Evolutionary conservation across 2,113 vertebrate genomes (phyloP), one percentile per base, ranked within the genome.

Genomic region (Oreocharis arfaki): DNA sequence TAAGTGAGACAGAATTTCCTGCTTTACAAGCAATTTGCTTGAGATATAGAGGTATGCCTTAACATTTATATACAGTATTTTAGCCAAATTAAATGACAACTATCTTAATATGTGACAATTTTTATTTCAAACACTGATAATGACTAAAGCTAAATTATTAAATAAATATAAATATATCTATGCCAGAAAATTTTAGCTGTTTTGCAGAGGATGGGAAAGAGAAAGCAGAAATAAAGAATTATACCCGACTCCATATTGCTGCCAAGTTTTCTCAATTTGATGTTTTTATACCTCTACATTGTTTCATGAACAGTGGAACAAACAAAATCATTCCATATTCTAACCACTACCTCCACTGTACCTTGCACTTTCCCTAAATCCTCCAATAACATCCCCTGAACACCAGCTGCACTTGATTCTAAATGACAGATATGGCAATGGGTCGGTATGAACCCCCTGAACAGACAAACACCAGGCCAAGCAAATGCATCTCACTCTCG

Each of bases 401-500:
- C 26, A 69, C 41, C 10, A 10, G 28, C 53, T 65, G 37, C 55
- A 33, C 7, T 49, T 9, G 26, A 37, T 57, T 78, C 52, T 41
- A 63, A 67, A 59, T 8, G 14, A 41, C 26, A 77, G 19, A 27
- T 39, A 24, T 1, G 20, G 42, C 42, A 87, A 33, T 2, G 9
- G 33, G 17, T 35, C 15, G 21, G n/a, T 5, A 23, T 26, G 60
- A 70, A 24, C 10, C 11, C 46, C 28, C 16, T 22, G 30, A 78
- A 60, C 9, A 14, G 55, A 30, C n/a, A 81, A 91, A 74, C 33
- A 81, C 6, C 32, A 70, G 14, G 55, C 28, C 75, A 90, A 83
- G 33, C 53, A 74, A 86, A 68, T 9, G 5, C 0, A 69, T 18
- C 17, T 10, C 39, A 23, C 23, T 50, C 50, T 61, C 0, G 0